phyloP scores from a whole-genome alignment of 2,888 invertebrate species.

The Blera fallax region DNA sequence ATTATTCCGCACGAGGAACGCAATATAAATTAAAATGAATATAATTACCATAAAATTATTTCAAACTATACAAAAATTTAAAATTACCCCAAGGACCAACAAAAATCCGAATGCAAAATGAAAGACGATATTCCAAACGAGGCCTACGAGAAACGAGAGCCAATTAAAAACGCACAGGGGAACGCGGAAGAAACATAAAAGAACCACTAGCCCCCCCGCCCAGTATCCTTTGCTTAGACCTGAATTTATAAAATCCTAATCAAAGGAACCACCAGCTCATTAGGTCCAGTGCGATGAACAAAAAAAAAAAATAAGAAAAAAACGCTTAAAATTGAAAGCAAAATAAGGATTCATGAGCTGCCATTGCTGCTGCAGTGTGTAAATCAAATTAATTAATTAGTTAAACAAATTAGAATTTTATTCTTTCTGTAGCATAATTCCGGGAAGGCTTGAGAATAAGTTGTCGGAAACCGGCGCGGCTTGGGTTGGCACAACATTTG shows the following conservation, averaged over 20 bases:
- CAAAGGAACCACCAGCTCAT: constrained; percentile 64
- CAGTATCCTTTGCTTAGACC: constrained; percentile 21
- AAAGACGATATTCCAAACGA: constrained; percentile 11
- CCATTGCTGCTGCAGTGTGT: not conserved
- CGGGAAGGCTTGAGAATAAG: not conserved
- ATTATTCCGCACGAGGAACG: constrained; percentile 44
- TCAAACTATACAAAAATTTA: constrained; percentile 17
- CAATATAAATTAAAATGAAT: constrained; percentile 33
- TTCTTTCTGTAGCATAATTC: constrained; percentile 4
- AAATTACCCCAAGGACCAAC: not conserved
- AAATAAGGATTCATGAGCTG: constrained; percentile 6
- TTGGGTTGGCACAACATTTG: not conserved
- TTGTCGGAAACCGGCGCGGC: not conserved
- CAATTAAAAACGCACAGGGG: constrained; percentile 33
- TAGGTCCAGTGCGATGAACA: constrained; percentile 27
- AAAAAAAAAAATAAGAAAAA: not conserved
- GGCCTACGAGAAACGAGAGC: not conserved
- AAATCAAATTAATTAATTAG: constrained; percentile 67
- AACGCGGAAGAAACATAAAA: constrained; percentile 7
- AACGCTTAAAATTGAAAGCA: not conserved
- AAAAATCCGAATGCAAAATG: constrained; percentile 16
- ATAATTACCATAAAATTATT: constrained; percentile 46
- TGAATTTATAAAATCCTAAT: constrained; percentile 46
- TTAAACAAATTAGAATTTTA: constrained; percentile 57
- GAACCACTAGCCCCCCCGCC: not conserved